Conservation (phyloP, 2,888 invertebrate genomes). For the Phortica okadai region DNA sequence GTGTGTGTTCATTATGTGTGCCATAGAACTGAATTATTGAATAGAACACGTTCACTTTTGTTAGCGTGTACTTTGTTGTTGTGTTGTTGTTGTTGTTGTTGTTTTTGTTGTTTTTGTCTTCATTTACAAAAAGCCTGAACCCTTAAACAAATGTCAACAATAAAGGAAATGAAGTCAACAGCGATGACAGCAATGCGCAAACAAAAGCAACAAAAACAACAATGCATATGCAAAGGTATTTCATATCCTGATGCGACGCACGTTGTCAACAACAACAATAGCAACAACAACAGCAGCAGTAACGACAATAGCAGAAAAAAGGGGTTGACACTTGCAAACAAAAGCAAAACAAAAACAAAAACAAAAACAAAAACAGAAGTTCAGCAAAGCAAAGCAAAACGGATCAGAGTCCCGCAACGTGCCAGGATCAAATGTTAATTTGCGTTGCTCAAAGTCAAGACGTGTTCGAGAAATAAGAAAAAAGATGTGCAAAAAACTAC, state of each 20-base stretch:
- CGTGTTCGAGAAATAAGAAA: conserved; percentile 61
- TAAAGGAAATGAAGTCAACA: conserved; percentile 60
- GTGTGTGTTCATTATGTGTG: conserved; percentile 42
- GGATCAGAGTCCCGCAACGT: conserved; percentile 8
- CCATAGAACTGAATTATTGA: conserved; percentile 70
- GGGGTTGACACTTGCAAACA: background rate
- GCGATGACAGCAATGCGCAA: conserved; percentile 39
- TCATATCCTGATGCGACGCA: conserved; percentile 33
- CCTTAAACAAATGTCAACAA: background rate
- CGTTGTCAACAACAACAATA: background rate
- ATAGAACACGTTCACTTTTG: conserved; percentile 70
- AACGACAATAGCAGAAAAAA: conserved; percentile 10
- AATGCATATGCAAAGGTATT: conserved; percentile 48
- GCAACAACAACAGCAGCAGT: background rate
- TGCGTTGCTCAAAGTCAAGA: conserved; percentile 57
- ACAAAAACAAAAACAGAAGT: background rate
- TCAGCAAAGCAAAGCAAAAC: conserved; percentile 19
- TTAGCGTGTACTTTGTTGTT: conserved; percentile 52
- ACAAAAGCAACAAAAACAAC: conserved; percentile 21
- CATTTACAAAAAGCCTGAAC: conserved; percentile 49
- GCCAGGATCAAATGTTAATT: conserved; percentile 66
- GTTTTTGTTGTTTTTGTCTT: conserved; percentile 41
- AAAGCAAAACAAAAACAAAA: background rate
- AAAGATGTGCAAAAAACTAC: too few relatives aligned
- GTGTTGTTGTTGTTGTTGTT: conserved; percentile 38